Base-by-base conservation (phyloP, 2,113 vertebrate genomes). In the Anguilla japonica region DNA sequence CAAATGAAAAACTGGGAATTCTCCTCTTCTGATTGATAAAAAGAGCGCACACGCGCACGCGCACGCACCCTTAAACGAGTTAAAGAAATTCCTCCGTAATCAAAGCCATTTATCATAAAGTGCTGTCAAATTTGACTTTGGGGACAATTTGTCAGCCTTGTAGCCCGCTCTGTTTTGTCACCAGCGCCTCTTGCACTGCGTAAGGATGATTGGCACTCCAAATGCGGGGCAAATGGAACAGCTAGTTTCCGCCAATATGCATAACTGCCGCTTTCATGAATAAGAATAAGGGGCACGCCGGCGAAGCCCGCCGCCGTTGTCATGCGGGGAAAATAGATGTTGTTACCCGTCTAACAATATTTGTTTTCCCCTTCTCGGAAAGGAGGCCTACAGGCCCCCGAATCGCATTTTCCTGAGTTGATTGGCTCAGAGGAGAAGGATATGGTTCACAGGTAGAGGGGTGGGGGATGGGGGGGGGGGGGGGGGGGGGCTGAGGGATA, bases 271-370 rank as follows among this genome's bases (percentile, higher is more conserved):
- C 90, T 94, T 96, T 95, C 96, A 96, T 96, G 96, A 96, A 96
- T 96, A 96, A 95, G 94, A 95, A 95, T 96, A 91, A 95, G 94
- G 71, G 93, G 89, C 82, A 89, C 88, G 50, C 83, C 86, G 88
- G 89, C 81, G 92, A 93, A 93, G 90, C 87, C 57, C 85, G 91
- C 86, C 79, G 88, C 89, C 87, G 89, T 93, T 95, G 93, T 93
- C 88, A 91, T 88, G 83, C 41, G 83, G 79, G 90, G 89, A 93
- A 93, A 94, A 95, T 95, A 94, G 93, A 95, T 94, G 94, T 96
- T 95, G 96, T 96, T 96, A 96, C 93, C 94, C 93, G 93, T 95
- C 95, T 93, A 96, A 96, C 95, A 96, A 96, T 95, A 95, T 96
- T 96, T 96, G 95, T 95, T 96, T 88, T 96, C 94, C 91, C 94